A percentile compares a stretch with the other conserved stretches of the same genome.
These are phyloP conservation scores for Semicossyphus pulcher DNA, from an alignment of 2,113 vertebrate genomes.

Conservation along the genomic window DNA sequence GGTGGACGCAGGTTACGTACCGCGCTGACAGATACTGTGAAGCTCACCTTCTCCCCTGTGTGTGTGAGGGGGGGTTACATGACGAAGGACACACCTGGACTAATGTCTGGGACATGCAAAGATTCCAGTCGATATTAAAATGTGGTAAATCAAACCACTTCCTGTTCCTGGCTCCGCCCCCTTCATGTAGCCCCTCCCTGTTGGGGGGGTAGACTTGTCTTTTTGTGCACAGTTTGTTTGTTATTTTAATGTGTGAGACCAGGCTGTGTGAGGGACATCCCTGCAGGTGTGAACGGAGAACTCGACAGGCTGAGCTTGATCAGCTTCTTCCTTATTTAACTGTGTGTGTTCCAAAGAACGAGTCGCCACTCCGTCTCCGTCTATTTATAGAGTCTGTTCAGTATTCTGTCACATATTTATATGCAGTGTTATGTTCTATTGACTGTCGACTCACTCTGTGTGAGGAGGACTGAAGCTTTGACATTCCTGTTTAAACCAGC, in stretches of 20 bases:
- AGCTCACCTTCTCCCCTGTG: background rate
- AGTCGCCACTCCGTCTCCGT: background rate
- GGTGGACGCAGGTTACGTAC: background rate
- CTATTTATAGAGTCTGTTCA: background rate
- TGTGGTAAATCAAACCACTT: background rate
- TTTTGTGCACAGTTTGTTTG: too few species aligned
- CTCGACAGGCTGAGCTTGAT: background rate
- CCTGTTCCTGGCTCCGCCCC: background rate
- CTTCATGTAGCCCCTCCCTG: background rate
- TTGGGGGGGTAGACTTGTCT: background rate
- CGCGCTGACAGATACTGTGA: background rate
- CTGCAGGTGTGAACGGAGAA: background rate
- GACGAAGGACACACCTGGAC: background rate
- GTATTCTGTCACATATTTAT: background rate
- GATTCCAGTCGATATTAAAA: background rate
- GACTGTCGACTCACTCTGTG: background rate
- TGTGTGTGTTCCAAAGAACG: background rate
- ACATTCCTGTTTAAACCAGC: background rate
- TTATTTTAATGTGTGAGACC: background rate
- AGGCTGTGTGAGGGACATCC: background rate
- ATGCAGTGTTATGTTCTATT: background rate
- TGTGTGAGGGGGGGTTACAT: background rate
- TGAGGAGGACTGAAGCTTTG: background rate
- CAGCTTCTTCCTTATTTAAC: background rate
- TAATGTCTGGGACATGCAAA: background rate